Evolutionary conservation across 2,888 invertebrate species (phyloP), one percentile per base, ranked within the genome.

Genomic region (Patella depressa): DNA sequence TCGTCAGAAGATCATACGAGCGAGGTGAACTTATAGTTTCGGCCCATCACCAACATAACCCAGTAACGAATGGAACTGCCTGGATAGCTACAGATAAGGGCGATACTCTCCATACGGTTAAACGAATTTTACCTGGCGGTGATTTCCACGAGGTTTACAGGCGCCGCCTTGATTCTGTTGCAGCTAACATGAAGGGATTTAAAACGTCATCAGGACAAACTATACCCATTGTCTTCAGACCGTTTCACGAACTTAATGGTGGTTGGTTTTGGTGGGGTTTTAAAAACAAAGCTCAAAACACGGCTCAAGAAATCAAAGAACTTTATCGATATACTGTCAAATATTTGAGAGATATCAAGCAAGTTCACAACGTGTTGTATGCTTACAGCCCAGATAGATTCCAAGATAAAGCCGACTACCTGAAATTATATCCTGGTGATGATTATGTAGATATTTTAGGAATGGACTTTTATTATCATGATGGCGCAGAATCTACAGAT

Each of bases 311-410:
- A 55, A 81, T 78, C 69, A 77, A 80, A 72, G 74, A 80, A 4
- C 73, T 84, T 0, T 82, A 72, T 71, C 79, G 73, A 53, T 77
- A 77, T 53, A 77, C 78, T 19, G 80, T 82, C 14, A 71, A 57
- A 53, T 79, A 81, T 69, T 77, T 82, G 12, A 78, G 81, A 69
- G 78, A 82, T 53, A 72, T 72, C 14, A 80, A 79, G 65, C 45
- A 75, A 4, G 79, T 82, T 45, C 83, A 80, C 75, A 83, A 83
- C 74, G 17, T 82, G 7, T 70, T 83, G 29, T 82, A 80, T 71
- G 80, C 81, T 0, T 83, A 77, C 70, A 81, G 81, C 3, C 83
- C 84, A 2, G 72, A 74, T 53, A 76, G 69, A 59, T 12, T 80
- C 71, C 53, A 80, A 17, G 55, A 69, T 65, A 54, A 57, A 17